These are phyloP conservation scores for Pithys albifrons DNA, from an alignment of 2,113 vertebrate genomes.

Conservation along the genomic window DNA sequence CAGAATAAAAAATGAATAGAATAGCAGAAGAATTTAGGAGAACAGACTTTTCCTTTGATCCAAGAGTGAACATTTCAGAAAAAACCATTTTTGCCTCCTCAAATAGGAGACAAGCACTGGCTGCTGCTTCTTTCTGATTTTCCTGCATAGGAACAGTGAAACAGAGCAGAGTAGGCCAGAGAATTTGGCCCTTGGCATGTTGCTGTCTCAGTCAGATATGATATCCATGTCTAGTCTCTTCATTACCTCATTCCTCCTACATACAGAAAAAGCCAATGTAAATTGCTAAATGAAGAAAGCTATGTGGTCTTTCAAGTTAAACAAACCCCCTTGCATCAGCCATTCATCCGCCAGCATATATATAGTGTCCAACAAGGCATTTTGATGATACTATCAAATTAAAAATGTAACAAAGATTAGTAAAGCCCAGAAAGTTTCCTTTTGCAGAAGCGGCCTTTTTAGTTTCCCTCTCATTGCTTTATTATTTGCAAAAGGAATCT, in stretches of 20 bases:
- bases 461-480: not conserved
- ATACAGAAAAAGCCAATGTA: conserved; percentile 38
- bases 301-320: conserved; percentile 45
- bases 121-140: not conserved
- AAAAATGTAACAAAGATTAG: not conserved
- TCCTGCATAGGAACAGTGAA: not conserved
- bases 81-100: not conserved
- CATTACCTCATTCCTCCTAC: conserved; percentile 61
- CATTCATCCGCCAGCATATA: not conserved
- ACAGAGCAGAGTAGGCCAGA: not conserved
- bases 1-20: not conserved
- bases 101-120: not conserved
- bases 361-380: not conserved
- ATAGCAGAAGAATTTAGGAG: not conserved
- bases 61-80: not conserved
- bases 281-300: conserved; percentile 51
- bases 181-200: not conserved
- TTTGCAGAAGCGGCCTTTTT: not conserved
- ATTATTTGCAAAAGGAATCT: conserved; percentile 18
- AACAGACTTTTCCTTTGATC: not conserved
- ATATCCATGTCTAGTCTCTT: conserved; percentile 21
- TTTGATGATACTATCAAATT: not conserved
- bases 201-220: conserved; percentile 13
- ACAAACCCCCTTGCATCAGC: conserved; percentile 32
- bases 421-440: not conserved